These are phyloP conservation scores for Masnerella sp. DNA, from an alignment of 2,888 invertebrate species.

Conservation along the genomic window DNA sequence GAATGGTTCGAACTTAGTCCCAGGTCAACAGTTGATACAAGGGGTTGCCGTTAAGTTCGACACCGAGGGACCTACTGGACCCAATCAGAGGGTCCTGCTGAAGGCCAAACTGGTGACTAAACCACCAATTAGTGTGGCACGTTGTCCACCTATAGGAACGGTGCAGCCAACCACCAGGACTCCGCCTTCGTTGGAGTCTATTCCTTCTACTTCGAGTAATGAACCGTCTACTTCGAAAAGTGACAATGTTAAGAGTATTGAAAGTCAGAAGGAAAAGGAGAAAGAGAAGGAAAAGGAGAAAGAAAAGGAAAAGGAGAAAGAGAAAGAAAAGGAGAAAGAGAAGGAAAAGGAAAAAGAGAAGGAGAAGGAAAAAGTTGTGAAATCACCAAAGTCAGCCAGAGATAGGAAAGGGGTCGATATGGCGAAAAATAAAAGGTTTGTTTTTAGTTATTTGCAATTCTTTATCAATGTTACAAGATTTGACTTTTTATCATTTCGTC, in stretches of 20 bases:
- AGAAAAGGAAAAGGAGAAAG: no score
- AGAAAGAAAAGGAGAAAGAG: slow-evolving; percentile 24
- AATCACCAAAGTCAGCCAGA: slow-evolving; percentile 46
- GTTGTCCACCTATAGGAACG: slow-evolving; percentile 80
- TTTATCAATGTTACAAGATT: no score
- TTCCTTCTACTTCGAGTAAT: slow-evolving; percentile 28
- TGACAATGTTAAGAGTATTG: slow-evolving; percentile 11
- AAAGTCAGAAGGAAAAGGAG: slow-evolving; percentile 49
- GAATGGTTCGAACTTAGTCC: slow-evolving; percentile 73
- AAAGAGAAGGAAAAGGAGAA: no score
- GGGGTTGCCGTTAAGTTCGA: slow-evolving; percentile 83
- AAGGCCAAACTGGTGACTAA: slow-evolving; percentile 83
- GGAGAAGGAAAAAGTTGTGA: slow-evolving; percentile 49
- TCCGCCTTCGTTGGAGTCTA: no score
- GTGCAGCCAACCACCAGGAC: slow-evolving; percentile 80
- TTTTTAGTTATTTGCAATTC: no score
- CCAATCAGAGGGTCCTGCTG: slow-evolving; percentile 81
- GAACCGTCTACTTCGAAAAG: no score
- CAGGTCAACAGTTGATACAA: slow-evolving; percentile 79
- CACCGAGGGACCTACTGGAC: slow-evolving; percentile 82
- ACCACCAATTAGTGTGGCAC: slow-evolving; percentile 76
- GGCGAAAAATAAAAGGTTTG: slow-evolving; percentile 44
- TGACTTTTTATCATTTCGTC: no score
- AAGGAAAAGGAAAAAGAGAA: not conserved
- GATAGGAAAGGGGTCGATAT: slow-evolving; percentile 40